phyloP scores from a whole-genome alignment of 2,113 vertebrate species.

The Paraplagusia blochii region DNA sequence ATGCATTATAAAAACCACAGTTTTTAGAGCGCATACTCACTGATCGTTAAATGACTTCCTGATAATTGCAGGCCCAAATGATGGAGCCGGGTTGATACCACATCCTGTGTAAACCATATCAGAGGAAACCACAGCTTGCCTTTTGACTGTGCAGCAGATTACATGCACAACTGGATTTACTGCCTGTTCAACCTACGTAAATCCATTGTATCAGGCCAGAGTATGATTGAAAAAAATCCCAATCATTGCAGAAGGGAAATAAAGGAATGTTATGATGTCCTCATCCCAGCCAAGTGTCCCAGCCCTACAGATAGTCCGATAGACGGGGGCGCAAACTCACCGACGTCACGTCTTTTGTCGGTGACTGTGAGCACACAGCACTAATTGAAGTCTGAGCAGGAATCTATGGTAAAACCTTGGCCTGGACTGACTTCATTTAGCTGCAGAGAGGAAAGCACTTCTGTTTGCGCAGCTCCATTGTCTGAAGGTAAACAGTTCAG shows the following conservation, averaged over 20 bases:
- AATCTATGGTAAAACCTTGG: slow-evolving; percentile 80
- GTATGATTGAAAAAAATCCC: slow-evolving; percentile 19
- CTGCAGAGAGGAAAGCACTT: slow-evolving; percentile 27
- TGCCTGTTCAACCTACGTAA: slow-evolving; percentile 3
- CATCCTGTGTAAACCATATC: slow-evolving; percentile 73
- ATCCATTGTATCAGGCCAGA: slow-evolving; percentile 26
- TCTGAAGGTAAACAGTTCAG: not conserved
- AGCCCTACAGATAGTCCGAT: slow-evolving; percentile 79
- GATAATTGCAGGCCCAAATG: slow-evolving; percentile 80
- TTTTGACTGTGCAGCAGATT: slow-evolving; percentile 23
- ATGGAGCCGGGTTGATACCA: slow-evolving; percentile 83
- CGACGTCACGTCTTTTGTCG: slow-evolving; percentile 77
- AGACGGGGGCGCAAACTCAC: slow-evolving; percentile 74
- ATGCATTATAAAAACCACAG: not conserved
- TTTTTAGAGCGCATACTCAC: slow-evolving; percentile 68
- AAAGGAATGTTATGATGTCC: slow-evolving; percentile 32
- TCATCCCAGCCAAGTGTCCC: slow-evolving; percentile 83
- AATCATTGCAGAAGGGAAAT: slow-evolving; percentile 13
- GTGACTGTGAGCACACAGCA: slow-evolving; percentile 81
- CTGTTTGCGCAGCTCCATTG: not conserved
- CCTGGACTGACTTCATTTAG: slow-evolving; percentile 64
- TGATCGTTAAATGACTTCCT: slow-evolving; percentile 76
- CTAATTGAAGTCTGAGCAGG: slow-evolving; percentile 81
- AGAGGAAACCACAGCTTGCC: slow-evolving; percentile 22
- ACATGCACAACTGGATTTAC: slow-evolving; percentile 13